Evolutionary conservation across 1,140 invertebrate genomes (phyloP), one percentile per base, ranked within the genome.

Genomic region (Andricus grossulariae): DNA sequence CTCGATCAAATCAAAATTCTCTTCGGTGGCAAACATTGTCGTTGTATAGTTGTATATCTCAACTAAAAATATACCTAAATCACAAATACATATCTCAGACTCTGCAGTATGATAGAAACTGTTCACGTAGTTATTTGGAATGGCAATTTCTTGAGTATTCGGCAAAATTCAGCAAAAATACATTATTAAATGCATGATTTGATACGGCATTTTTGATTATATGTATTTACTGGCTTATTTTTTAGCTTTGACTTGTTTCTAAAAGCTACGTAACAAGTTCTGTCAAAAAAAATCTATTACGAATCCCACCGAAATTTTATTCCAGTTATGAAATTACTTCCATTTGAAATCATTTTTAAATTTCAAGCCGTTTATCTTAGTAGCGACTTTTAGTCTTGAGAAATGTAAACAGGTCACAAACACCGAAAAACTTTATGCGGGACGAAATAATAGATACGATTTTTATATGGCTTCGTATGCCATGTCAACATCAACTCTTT

Each of bases 391-490:
- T 50, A 72, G 45, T 72, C 50, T 72, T 72, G n/a, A 50, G 71
- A 50, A 50, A 19, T 51, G 18, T 45, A 45, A 45, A 45, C 8
- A 45, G 39, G 39, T 50, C 19, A 51, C 16, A 51, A 21, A 72
- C 50, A 72, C 50, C 50, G 19, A 25, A 72, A 50, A 50, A 16
- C 18, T n/a, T n/a, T 50, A 50, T 16, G 15, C n/a, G 49, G 15
- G 32, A 50, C 15, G 18, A 51, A 52, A n/a, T 2, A 52, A 13
- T 39, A 39, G 19, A 39, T 6, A 39, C n/a, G 13, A 32, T 10
- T 66, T 39, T 77, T 91, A 91, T 83, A 94, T 92, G 75, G 93
- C 92, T 86, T 94, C 93, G 77, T 94, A 94, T 71, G 93, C 93
- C 51, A 90, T 83, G 75, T 93, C 93, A 45, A 92, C 84, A 8